phyloP scores from a whole-genome alignment of 2,113 vertebrate genomes.

The Carlito syrichta region DNA sequence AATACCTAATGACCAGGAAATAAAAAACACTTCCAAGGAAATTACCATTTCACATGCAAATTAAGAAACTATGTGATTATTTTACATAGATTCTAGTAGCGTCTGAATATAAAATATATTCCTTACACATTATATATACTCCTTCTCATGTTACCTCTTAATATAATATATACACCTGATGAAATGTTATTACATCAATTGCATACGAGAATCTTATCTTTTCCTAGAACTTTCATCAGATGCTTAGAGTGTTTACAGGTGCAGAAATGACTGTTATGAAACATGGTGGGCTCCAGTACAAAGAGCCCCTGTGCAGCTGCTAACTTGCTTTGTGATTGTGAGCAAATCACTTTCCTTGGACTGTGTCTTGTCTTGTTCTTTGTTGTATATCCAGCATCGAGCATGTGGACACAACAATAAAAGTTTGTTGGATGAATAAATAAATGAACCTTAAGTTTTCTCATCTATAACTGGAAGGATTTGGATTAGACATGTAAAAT shows the following conservation, averaged over 20 bases:
- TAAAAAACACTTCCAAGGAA: neutral
- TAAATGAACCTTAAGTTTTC: neutral
- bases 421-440: constrained; percentile 36
- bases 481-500: constrained; percentile 8
- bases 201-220: constrained; percentile 2
- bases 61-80: constrained; percentile 14
- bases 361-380: neutral
- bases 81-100: constrained; percentile 10
- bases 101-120: neutral
- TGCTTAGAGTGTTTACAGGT: neutral
- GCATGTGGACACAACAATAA: constrained; percentile 13
- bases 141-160: neutral
- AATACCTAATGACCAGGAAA: neutral
- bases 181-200: constrained; percentile 1
- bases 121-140: neutral
- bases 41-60: constrained; percentile 8
- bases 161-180: neutral
- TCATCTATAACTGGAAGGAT: constrained; percentile 15
- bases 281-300: neutral
- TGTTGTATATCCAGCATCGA: neutral
- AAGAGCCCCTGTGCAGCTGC: neutral
- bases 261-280: neutral
- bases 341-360: neutral
- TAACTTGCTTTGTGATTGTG: constrained; percentile 40
- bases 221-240: neutral